These are phyloP conservation scores for Eumerus sabulonum DNA, from an alignment of 2,888 invertebrate genomes.

Conservation along the genomic window DNA sequence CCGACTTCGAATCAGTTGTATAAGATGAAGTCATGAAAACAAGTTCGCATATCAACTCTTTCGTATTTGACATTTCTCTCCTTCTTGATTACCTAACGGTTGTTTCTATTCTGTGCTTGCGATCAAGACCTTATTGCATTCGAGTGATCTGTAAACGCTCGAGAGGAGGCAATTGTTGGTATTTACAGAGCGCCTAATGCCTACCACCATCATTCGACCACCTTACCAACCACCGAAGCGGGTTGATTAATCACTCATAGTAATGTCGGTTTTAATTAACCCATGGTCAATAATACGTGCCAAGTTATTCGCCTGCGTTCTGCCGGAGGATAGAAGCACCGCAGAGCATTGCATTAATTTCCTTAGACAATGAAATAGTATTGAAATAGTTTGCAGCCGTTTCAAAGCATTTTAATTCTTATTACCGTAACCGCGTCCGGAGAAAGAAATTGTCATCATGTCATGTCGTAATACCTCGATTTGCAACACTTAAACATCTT, in stretches of 20 bases:
- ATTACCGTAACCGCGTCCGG: slow-evolving; percentile 29
- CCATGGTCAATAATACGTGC: slow-evolving; percentile 60
- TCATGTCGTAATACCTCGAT: too few relatives aligned
- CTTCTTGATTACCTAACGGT: background rate
- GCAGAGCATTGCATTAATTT: background rate
- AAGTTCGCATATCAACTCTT: slow-evolving; percentile 46
- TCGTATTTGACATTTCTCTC: slow-evolving; percentile 3
- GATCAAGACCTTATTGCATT: too few relatives aligned
- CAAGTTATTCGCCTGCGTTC: slow-evolving; percentile 43
- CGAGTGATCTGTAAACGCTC: too few relatives aligned
- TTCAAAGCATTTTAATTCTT: slow-evolving; percentile 34
- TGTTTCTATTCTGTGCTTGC: background rate
- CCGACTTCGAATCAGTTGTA: too few relatives aligned
- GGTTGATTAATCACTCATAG: slow-evolving; percentile 60
- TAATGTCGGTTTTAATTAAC: slow-evolving; percentile 63
- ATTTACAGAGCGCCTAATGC: too few relatives aligned
- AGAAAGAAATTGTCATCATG: slow-evolving; percentile 35
- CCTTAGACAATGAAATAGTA: slow-evolving; percentile 15
- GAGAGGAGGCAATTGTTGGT: too few relatives aligned
- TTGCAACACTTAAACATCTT: too few relatives aligned
- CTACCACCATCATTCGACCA: too few relatives aligned
- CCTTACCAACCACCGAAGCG: slow-evolving; percentile 18
- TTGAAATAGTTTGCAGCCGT: slow-evolving; percentile 15
- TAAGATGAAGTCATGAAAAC: background rate
- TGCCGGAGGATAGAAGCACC: background rate